Evolutionary conservation across 2,797 vertebrate species (phyloP).

Genomic region (Graptemys geographica): DNA sequence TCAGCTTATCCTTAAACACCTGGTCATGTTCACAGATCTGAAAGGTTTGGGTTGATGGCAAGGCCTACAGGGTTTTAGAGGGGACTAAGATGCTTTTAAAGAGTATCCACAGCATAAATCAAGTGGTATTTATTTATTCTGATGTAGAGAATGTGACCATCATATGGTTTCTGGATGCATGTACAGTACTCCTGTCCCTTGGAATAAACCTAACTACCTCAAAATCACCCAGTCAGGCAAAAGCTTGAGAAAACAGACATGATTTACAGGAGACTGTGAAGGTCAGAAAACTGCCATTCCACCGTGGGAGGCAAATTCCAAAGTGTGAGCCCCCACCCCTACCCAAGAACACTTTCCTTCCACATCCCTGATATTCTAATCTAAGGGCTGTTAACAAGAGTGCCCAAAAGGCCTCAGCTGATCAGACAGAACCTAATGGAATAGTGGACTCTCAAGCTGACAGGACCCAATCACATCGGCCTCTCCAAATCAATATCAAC

Average conservation of each 20-base stretch:
- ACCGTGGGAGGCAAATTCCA: neutral
- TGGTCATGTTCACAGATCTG: neutral
- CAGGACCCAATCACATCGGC: neutral
- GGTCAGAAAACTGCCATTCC: neutral
- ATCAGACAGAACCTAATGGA: neutral
- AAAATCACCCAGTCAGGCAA: neutral
- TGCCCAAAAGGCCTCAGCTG: neutral
- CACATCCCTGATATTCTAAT: neutral
- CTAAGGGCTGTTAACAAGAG: neutral
- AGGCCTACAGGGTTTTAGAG: neutral
- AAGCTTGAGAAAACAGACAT: neutral
- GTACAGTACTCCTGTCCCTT: neutral
- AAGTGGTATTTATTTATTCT: neutral
- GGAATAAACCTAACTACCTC: constrained; percentile 5
- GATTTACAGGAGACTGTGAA: neutral
- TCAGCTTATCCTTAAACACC: neutral
- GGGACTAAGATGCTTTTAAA: neutral
- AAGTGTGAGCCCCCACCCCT: neutral
- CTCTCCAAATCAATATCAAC: neutral
- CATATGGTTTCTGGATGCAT: neutral
- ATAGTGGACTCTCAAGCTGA: neutral
- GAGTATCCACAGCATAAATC: neutral
- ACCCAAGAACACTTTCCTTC: neutral
- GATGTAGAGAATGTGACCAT: neutral
- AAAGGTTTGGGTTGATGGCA: neutral